Conservation (phyloP, 2,113 vertebrate species). For the Eonycteris spelaea region DNA sequence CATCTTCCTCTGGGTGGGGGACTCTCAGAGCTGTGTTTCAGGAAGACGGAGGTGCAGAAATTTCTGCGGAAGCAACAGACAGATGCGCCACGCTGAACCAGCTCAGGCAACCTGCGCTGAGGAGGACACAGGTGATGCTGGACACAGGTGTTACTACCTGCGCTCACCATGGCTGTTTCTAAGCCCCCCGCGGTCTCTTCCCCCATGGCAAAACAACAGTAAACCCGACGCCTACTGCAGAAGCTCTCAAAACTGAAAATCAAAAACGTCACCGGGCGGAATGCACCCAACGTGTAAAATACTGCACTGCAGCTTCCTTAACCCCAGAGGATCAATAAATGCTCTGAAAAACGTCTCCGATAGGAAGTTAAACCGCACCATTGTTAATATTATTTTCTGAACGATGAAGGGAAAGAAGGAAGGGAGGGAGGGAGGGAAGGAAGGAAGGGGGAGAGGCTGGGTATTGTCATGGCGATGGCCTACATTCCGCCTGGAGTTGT, state of each 20-base stretch:
- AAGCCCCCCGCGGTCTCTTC: background rate
- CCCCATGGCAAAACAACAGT: background rate
- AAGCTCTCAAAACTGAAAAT: background rate
- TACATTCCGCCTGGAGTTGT: background rate
- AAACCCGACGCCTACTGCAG: background rate
- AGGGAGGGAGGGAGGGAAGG: background rate
- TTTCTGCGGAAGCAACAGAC: background rate
- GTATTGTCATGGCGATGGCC: background rate
- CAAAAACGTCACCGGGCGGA: background rate
- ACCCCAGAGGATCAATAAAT: background rate
- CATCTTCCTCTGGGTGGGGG: background rate
- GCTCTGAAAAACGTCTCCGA: background rate
- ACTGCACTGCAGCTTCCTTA: background rate
- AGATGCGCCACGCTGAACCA: background rate
- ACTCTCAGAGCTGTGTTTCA: background rate
- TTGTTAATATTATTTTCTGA: background rate
- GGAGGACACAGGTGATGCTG: background rate
- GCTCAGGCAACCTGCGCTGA: background rate
- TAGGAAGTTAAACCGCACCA: background rate
- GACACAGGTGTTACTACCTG: background rate
- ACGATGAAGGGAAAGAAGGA: background rate
- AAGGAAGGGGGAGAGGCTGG: background rate
- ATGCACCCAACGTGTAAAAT: background rate
- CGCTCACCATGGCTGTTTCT: background rate
- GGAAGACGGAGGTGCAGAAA: background rate